Conservation (phyloP, 2,888 invertebrate species). For the Blera fallax region DNA sequence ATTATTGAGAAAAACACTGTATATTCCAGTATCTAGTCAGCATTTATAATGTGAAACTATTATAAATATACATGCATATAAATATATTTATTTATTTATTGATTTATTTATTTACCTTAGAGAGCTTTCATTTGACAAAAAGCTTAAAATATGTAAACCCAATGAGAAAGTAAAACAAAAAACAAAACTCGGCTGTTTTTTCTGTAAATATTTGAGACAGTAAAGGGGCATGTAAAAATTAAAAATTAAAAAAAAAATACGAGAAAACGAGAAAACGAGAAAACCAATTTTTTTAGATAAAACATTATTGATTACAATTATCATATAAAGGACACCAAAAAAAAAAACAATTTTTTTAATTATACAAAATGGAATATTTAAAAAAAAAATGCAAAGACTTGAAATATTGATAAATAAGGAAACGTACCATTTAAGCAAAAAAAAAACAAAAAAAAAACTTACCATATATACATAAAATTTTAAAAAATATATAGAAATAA, state of each 20-base stretch:
- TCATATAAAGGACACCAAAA: slow-evolving; percentile 67
- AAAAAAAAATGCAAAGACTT: slow-evolving; percentile 68
- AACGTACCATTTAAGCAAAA: slow-evolving; percentile 56
- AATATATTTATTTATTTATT: slow-evolving; percentile 25
- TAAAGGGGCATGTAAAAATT: slow-evolving; percentile 5
- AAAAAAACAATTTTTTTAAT: slow-evolving; percentile 67
- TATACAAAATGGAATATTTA: slow-evolving; percentile 59
- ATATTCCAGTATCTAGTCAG: slow-evolving; percentile 67
- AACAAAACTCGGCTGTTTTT: slow-evolving; percentile 57
- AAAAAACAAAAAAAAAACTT: slow-evolving; percentile 28
- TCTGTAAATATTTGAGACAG: slow-evolving; percentile 54
- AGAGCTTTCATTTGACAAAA: slow-evolving; percentile 30
- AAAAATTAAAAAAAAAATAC: slow-evolving; percentile 15
- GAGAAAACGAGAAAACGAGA: no score
- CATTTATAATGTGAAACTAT: slow-evolving; percentile 66
- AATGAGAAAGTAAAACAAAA: slow-evolving; percentile 27
- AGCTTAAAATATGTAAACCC: slow-evolving; percentile 31
- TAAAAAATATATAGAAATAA: slow-evolving; percentile 35
- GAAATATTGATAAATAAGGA: slow-evolving; percentile 65
- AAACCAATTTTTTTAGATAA: slow-evolving; percentile 62
- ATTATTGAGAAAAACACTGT: slow-evolving; percentile 51
- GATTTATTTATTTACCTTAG: slow-evolving; percentile 26
- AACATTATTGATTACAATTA: slow-evolving; percentile 60
- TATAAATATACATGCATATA: slow-evolving; percentile 40
- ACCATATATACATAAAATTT: slow-evolving; percentile 54